Evolutionary conservation across 2,797 vertebrate genomes (phyloP), one percentile per base, ranked within the genome.

Genomic region (Hyperoplus lanceolatus): DNA sequence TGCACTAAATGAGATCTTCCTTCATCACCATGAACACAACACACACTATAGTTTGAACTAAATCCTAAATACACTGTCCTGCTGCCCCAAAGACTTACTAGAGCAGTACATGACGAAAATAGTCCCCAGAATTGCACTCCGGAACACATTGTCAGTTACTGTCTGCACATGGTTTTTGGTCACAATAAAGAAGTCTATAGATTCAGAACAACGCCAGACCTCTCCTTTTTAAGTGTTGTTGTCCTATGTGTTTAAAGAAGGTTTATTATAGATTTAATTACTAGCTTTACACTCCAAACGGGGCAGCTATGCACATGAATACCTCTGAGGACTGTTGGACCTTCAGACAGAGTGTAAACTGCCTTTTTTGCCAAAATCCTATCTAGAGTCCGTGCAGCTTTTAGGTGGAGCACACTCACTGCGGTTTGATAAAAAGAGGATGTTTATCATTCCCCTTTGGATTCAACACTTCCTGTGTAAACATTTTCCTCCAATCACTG

Each of bases 401-500:
- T 18, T 4, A 39, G 64, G 39, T 16, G 64, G 51, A 67, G 51
- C 4, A 54, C 64, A 29, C 8, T 18, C 41, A 21, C 38, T 54
- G 64, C n/a, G 21, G 39, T 53, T 66, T 16, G 29, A 29, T 14
- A 13, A 36, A 4, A 38, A 39, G 4, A 64, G 10, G 62, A 49
- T 38, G 8, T 4, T 29, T 55, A 67, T 55, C 64, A 18, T 6
- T 4, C 56, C 1, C 1, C 3, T 16, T n/a, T 57, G 56, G 56
- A 57, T 57, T 59, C 41, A 59, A 14, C 18, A 45, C 51, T 29
- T 45, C 41, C 18, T 68, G 53, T 46, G 53, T 56, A 43, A 43
- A 68, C 42, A 36, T 68, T 56, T 68, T 42, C 51, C 13, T 43
- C 65, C 51, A 36, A 45, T 29, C 51, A n/a, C 18, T 7, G 51